phyloP scores from a whole-genome alignment of 2,888 invertebrate genomes.

The Caenorhabditis zanzibari region DNA sequence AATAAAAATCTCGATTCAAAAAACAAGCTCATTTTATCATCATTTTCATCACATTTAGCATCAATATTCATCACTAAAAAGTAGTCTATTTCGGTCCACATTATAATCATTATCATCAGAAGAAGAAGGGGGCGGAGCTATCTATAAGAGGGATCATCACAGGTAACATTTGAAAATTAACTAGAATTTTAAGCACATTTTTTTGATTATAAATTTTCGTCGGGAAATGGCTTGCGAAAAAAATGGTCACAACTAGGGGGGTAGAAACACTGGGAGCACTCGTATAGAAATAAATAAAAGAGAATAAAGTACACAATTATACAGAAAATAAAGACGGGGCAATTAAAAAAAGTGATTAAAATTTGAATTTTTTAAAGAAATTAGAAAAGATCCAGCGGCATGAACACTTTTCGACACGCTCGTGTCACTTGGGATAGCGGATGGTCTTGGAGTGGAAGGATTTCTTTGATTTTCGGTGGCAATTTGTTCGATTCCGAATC shows the following conservation, averaged over 20 bases:
- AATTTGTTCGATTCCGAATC: conserved; percentile 74
- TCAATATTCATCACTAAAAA: conserved; percentile 4
- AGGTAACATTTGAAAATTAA: neutral
- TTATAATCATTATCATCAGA: conserved; percentile 14
- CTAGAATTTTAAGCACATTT: neutral
- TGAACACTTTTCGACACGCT: conserved; percentile 80
- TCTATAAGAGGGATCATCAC: conserved; percentile 6
- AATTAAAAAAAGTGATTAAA: neutral
- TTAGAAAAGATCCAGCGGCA: conserved; percentile 78
- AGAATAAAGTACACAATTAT: conserved; percentile 10
- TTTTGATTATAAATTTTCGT: too few species aligned
- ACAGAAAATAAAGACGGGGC: conserved; percentile 33
- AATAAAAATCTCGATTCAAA: neutral
- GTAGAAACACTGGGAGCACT: neutral
- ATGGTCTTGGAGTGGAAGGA: conserved; percentile 76
- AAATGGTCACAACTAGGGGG: conserved; percentile 13
- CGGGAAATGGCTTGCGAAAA: neutral
- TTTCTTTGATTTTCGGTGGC: conserved; percentile 76
- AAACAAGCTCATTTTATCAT: conserved; percentile 3
- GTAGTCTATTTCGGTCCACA: conserved; percentile 1
- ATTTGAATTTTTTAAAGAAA: conserved; percentile 3
- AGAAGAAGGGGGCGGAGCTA: neutral
- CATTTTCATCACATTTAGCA: too few species aligned
- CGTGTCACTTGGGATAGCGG: conserved; percentile 73
- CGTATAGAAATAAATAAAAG: conserved; percentile 8